A percentile compares a stretch with the other conserved stretches of the same genome.
These are phyloP conservation scores for Leucoraja ocellata DNA, from an alignment of 2,797 vertebrate species.

Conservation along the genomic window DNA sequence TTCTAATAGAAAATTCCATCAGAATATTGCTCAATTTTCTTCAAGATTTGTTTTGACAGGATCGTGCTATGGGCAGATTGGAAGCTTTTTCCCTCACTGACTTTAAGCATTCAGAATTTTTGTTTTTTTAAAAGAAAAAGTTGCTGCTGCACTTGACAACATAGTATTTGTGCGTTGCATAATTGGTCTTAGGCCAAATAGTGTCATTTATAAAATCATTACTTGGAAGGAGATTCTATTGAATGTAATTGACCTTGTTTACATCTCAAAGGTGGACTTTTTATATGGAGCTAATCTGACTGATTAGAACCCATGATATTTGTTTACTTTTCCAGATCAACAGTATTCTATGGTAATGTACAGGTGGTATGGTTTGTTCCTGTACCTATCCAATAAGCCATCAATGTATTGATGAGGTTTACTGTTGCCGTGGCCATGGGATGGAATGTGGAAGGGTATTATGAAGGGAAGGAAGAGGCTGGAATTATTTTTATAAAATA, in stretches of 20 bases:
- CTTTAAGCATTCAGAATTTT: neutral
- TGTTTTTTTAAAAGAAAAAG: neutral
- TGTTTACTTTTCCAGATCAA: neutral
- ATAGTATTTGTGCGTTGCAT: neutral
- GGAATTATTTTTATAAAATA: neutral
- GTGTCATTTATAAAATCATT: neutral
- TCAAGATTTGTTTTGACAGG: neutral
- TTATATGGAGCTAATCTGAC: neutral
- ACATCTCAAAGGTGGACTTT: neutral
- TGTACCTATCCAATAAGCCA: neutral
- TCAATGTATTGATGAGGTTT: neutral
- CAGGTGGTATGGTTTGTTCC: neutral
- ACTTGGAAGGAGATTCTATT: neutral
- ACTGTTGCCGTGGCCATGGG: too few species aligned
- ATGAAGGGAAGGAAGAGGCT: neutral
- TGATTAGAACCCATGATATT: neutral
- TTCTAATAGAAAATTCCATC: neutral
- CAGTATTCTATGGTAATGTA: neutral
- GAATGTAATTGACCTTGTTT: neutral
- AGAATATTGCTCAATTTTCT: neutral
- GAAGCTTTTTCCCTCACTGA: neutral
- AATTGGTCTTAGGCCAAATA: neutral
- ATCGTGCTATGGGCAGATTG: neutral
- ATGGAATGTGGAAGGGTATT: neutral
- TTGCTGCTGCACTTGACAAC: neutral